Base-by-base conservation (phyloP, 2,888 invertebrate genomes). In the Xestia ashworthii region DNA sequence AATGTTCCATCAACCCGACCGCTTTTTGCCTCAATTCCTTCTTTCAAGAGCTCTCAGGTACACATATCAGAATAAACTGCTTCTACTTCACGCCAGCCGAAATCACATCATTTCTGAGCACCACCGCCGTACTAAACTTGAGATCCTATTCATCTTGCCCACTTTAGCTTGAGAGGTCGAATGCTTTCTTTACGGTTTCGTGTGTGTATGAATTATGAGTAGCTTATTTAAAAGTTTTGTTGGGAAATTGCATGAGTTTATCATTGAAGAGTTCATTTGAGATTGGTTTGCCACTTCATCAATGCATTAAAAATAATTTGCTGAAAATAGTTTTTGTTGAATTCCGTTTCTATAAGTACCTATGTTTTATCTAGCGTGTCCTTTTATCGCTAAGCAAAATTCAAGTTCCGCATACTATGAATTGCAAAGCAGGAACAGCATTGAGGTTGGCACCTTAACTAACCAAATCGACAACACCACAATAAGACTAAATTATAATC, bases 31-130 rank as follows among this genome's bases (percentile, higher is more conserved):
- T 82, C 81, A 71, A 87, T 85, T 86, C 76, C 77, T 72, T 71
- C 72, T 68, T 53, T 77, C 72, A 83, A 88, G 86, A 81, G 83
- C 81, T 80, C 78, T 81, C 82, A 82, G 86, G 81, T 82, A 88
- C 77, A 84, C 81, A 88, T 78, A 84, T 88, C 80, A 84, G 79
- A 83, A 85, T 87, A 83, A 87, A 84, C 80, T 80, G 81, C 87
- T 82, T 79, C 75, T 78, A 79, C 80, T 85, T 84, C 84, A 78
- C 81, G 82, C 84, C 80, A 74, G 62, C 80, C 80, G 79, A 85
- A 86, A 88, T 88, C 88, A 85, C 85, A 85, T 87, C 81, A 84
- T 87, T 88, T 80, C 79, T 80, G 77, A 84, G 82, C 72, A 65
- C 80, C 81, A 78, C 62, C 83, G 78, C 80, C 76, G 70, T 76